Evolutionary conservation across 2,113 vertebrate species (phyloP), one percentile per base, ranked within the genome.

Genomic region (Chunga burmeisteri): DNA sequence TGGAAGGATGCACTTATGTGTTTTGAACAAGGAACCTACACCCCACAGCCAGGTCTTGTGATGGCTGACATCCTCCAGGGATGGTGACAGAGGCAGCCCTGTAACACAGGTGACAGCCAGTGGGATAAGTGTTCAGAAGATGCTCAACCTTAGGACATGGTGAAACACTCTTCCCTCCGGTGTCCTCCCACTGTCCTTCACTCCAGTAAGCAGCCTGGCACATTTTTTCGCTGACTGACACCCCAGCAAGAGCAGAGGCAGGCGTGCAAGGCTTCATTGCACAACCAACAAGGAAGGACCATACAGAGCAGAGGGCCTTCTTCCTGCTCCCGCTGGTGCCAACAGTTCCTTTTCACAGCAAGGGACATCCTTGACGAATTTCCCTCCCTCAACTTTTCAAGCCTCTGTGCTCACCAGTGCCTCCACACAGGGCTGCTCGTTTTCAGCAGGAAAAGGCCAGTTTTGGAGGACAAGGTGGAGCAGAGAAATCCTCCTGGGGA

Each of bases 61-160:
- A 12, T 50, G 47, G 5, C n/a, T 68, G 16, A 2, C 2, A 6
- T 40, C 44, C 63, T 58, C 14, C 4, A 1, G n/a, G 38, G 14
- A 25, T 27, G 80, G 34, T 26, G 49, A 30, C 25, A 46, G 44
- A 56, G 22, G n/a, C 30, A 90, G 47, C 27, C 42, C 52, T 29
- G 34, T 18, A n/a, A 11, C 30, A 34, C 32, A 27, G n/a, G 22
- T 2, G 1, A 29, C n/a, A 73, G 53, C 5, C 7, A 5, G 50
- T 18, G 36, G 61, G 27, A 29, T 27, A 55, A 53, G 29, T 0
- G 0, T n/a, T 46, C 38, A 29, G 80, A 62, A 59, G 59, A 58
- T 55, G 47, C 9, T 81, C 44, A 21, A 7, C 0, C 0, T 34
- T 16, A n/a, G 26, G 4, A 16, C 0, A 0, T 40, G 58, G 14